These are phyloP conservation scores for Jacana jacana DNA, from an alignment of 2,113 vertebrate species.

Conservation along the genomic window DNA sequence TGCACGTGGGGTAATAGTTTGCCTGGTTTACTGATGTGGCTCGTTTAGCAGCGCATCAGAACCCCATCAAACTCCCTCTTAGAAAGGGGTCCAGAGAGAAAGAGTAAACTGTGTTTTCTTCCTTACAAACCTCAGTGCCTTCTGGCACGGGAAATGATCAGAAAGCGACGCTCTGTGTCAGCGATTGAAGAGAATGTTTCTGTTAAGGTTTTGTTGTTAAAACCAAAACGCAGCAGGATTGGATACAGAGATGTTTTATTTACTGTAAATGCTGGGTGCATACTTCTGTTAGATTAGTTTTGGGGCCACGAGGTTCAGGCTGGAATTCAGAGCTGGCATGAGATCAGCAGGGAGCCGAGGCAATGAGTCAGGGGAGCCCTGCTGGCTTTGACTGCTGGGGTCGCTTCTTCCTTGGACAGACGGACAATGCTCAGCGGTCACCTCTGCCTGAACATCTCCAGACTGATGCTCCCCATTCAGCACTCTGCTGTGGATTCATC, in stretches of 20 bases:
- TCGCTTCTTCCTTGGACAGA: background rate
- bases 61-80: background rate
- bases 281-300: background rate
- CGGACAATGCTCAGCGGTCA: background rate
- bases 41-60: conserved; percentile 13
- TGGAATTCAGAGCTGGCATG: background rate
- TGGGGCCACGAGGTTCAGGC: background rate
- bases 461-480: background rate
- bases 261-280: background rate
- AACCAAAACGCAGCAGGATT: background rate
- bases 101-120: background rate
- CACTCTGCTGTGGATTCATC: background rate
- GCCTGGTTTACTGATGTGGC: background rate
- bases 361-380: background rate
- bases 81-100: background rate
- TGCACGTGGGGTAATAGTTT: background rate
- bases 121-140: background rate
- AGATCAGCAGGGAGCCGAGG: background rate
- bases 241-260: background rate
- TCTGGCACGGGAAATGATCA: background rate
- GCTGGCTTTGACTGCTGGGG: background rate
- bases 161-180: background rate
- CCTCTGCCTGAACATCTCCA: background rate
- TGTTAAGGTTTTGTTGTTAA: background rate
- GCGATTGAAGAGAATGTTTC: background rate